Evolutionary conservation across 2,888 invertebrate genomes (phyloP), one percentile per base, ranked within the genome.

Genomic region (Invenusta paracnida): DNA sequence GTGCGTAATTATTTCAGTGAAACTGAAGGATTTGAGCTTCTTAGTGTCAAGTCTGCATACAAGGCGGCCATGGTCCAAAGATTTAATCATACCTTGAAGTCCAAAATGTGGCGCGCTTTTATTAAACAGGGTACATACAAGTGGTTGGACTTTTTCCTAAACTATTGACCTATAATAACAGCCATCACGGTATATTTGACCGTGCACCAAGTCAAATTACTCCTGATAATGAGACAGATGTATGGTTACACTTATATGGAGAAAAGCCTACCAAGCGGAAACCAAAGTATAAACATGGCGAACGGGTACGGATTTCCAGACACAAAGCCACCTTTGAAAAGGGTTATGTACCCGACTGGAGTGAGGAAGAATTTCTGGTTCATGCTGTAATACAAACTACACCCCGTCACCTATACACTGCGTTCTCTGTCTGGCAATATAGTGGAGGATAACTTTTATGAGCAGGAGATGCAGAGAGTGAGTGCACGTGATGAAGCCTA

Each of bases 131-230:
- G 73, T 23, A 73, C 5, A 2, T 73, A 73, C 23, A 5, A 23
- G 25, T 73, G 73, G 73, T 23, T 73, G 2, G 73, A 73, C n/a
- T n/a, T n/a, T n/a, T n/a, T n/a, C n/a, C n/a, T n/a, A n/a, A n/a
- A n/a, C n/a, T n/a, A n/a, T n/a, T n/a, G n/a, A n/a, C 73, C 73
- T 73, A 73, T 23, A 73, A 73, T 73, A 73, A 73, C 27, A 73
- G n/a, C n/a, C n/a, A n/a, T n/a, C n/a, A n/a, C n/a, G n/a, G n/a
- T n/a, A n/a, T n/a, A n/a, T n/a, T n/a, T n/a, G n/a, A n/a, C n/a
- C n/a, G n/a, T n/a, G n/a, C n/a, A n/a, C n/a, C n/a, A n/a, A n/a
- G n/a, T n/a, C n/a, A n/a, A n/a, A n/a, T n/a, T n/a, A n/a, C n/a
- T n/a, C n/a, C n/a, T n/a, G n/a, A n/a, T n/a, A n/a, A n/a, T n/a